Base-by-base conservation (phyloP, 2,888 invertebrate genomes). In the Chironomus riparius region DNA sequence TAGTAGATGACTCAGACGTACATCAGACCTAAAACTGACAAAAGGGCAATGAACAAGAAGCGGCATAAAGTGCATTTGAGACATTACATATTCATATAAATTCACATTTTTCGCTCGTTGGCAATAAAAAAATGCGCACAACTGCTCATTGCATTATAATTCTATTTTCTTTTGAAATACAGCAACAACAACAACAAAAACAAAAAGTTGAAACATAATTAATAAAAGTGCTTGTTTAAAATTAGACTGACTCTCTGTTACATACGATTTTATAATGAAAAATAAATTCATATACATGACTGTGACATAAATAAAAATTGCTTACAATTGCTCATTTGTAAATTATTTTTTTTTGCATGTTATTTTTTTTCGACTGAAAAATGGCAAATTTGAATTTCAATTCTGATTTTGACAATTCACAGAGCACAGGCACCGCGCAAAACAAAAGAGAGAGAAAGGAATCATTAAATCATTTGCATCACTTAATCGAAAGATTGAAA, bases 161-260 rank as follows among this genome's bases (percentile, higher is more conserved):
- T 56, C 18, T 56, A 18, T 56, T 56, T 56, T 56, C 15, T 38
- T 38, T 38, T 38, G 38, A 38, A 38, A 38, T 38, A 38, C 38
- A 38, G 10, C 38, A 38, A 38, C 38, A 38, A 38, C 38, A 38
- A 38, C 38, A 38, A 10, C 28, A 28, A 28, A n/a, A n/a, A n/a
- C n/a, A 70, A 22, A 70, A 56, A 18, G 56, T 56, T 50, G 70
- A 50, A 70, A 56, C 70, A 70, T 70, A 70, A 70, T 70, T 70
- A 70, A 70, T 70, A 70, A 56, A 56, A 70, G 24, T 56, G 47
- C 47, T 47, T 70, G 70, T 70, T 70, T 70, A 70, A 70, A 18
- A 21, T 56, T 56, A 56, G 56, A 38, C 56, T 56, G 15, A 18
- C 56, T 56, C 56, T 56, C 50, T 38, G n/a, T 56, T 56, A 56